Percentiles rank a stretch among this genome's conserved stretches.
Evolutionary conservation across 2,113 vertebrate species (phyloP).

Genomic region (Pteropus alecto): DNA sequence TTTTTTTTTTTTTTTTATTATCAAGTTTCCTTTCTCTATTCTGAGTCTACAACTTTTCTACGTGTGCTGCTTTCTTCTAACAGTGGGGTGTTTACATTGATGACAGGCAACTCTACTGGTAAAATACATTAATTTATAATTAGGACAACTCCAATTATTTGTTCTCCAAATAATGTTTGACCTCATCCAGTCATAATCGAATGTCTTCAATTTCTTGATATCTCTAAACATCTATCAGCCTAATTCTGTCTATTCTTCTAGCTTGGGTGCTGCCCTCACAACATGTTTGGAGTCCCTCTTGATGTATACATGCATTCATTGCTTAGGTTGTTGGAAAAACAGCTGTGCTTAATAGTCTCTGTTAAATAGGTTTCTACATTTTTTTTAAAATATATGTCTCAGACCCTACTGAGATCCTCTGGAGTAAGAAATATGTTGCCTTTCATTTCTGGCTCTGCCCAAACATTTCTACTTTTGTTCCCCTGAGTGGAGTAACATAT

Average conservation of each 20-base stretch:
- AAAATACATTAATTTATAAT: conserved; percentile 63
- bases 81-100: conserved; percentile 19
- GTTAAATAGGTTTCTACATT: background rate
- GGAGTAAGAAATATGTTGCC: background rate
- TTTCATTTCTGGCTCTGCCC: conserved; percentile 32
- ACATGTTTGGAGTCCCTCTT: background rate
- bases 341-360: background rate
- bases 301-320: background rate
- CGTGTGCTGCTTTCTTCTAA: background rate
- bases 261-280: background rate
- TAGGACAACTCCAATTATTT: conserved; percentile 54
- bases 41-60: background rate
- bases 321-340: conserved; percentile 10
- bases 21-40: conserved; percentile 2
- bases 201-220: conserved; percentile 43
- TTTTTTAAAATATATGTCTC: background rate
- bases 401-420: background rate
- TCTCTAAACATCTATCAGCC: conserved; percentile 45
- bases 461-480: background rate
- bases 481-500: background rate
- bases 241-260: conserved; percentile 61
- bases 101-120: conserved; percentile 34
- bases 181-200: conserved; percentile 59
- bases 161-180: conserved; percentile 58
- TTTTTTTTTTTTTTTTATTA: background rate